Evolutionary conservation across 2,113 vertebrate genomes (phyloP), one percentile per base, ranked within the genome.

Genomic region (Rallus limicola): DNA sequence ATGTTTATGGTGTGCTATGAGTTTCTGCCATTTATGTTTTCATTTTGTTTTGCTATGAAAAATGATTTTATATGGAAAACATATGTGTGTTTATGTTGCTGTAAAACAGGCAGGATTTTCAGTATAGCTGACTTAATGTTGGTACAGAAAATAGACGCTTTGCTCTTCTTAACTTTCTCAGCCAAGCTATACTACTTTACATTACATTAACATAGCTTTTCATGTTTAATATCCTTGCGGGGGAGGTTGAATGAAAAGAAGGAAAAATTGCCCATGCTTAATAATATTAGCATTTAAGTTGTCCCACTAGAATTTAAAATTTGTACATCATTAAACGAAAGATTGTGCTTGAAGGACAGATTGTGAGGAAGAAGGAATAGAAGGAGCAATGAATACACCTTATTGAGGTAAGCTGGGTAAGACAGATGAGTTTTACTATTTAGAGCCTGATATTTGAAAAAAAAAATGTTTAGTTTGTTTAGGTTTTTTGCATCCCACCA

Each of bases 231-330:
- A 94, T 91, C 55, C 86, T 95, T 96, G 63, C 2, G 11, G 70
- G 33, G 89, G 88, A 95, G 53, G n/a, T 33, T 88, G 91, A 97
- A 94, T 92, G 50, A 84, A 95, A 89, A 91, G 75, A 94, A 91
- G 36, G n/a, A 90, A 97, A 92, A 90, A 83, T 82, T 86, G 74
- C 70, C 87, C 46, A 48, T 83, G 76, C 63, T 96, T 94, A 95
- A 86, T 93, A 85, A 93, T 90, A 95, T 94, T 94, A 94, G 25
- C 82, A 96, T 88, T 95, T 92, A 92, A 90, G 88, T 87, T 81
- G 74, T 83, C 94, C 72, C 88, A 88, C 74, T 92, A 96, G 92
- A 69, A 60, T 84, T 94, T 86, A 46, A 88, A 94, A 96, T 95
- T 95, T 96, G 53, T 53, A 74, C 82, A 60, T 94, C 62, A 76